Conservation (phyloP, 2,113 vertebrate species). For the Coryphaenoides rupestris region DNA sequence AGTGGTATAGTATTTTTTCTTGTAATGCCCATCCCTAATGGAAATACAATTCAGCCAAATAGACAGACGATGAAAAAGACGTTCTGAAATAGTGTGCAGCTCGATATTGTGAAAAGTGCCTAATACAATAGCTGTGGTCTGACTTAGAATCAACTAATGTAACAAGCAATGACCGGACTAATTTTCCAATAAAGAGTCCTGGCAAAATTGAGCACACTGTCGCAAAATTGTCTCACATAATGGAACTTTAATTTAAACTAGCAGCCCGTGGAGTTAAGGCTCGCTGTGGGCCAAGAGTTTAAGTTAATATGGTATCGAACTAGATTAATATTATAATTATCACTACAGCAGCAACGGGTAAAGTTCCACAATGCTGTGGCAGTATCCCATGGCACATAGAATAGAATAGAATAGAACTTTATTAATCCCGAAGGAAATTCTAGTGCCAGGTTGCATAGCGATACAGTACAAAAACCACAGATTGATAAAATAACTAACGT, state of each 20-base stretch:
- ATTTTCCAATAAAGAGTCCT: conserved; percentile 3
- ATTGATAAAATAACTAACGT: no score
- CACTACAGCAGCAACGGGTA: background rate
- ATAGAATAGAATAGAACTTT: no score
- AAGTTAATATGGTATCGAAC: conserved; percentile 14
- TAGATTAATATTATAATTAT: conserved; percentile 1
- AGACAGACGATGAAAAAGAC: no score
- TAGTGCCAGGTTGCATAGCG: background rate
- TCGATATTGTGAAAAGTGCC: conserved; percentile 1
- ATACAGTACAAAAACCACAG: no score
- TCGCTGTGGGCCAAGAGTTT: conserved; percentile 4
- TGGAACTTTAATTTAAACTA: background rate
- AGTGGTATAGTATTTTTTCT: no score
- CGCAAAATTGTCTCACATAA: conserved; percentile 12
- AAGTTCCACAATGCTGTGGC: conserved; percentile 17
- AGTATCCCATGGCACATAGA: no score
- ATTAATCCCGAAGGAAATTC: no score
- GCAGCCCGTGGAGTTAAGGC: no score
- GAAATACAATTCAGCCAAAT: no score
- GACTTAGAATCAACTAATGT: conserved; percentile 3
- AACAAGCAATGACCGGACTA: background rate
- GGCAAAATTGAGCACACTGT: background rate
- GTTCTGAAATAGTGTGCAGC: background rate
- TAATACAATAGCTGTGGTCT: background rate
- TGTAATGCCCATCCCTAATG: no score